Evolutionary conservation across 2,113 vertebrate species (phyloP).

Genomic region (Heterochromis multidens): DNA sequence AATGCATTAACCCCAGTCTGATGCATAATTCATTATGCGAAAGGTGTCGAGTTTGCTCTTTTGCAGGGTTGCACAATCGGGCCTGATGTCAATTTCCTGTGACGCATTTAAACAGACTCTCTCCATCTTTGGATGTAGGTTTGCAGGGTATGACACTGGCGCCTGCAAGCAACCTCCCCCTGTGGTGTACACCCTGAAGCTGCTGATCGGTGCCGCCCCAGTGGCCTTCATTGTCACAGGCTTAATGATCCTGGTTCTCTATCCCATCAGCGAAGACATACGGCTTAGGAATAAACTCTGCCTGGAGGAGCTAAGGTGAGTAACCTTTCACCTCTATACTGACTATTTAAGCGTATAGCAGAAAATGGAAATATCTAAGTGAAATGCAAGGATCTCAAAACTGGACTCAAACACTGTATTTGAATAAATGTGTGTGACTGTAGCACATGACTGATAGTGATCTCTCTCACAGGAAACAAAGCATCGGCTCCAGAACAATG

Average conservation of each 20-base stretch:
- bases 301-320: constrained; percentile 81
- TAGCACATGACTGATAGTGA: neutral
- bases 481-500: constrained; percentile 57
- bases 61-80: neutral
- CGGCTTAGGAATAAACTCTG: constrained; percentile 78
- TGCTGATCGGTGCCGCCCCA: constrained; percentile 89
- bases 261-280: constrained; percentile 84
- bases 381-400: neutral
- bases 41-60: constrained; percentile 14
- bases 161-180: constrained; percentile 81
- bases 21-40: neutral
- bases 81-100: neutral
- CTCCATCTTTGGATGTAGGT: constrained; percentile 68
- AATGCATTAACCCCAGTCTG: neutral
- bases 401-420: neutral
- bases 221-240: constrained; percentile 86
- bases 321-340: neutral
- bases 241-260: constrained; percentile 84
- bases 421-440: neutral
- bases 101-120: neutral
- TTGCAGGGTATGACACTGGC: constrained; percentile 86
- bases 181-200: constrained; percentile 88
- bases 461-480: constrained; percentile 68
- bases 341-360: fast-evolving
- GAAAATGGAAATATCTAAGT: neutral